Evolutionary conservation across 2,888 invertebrate species (phyloP), one percentile per base, ranked within the genome.

Genomic region (Ormyrus thymus): DNA sequence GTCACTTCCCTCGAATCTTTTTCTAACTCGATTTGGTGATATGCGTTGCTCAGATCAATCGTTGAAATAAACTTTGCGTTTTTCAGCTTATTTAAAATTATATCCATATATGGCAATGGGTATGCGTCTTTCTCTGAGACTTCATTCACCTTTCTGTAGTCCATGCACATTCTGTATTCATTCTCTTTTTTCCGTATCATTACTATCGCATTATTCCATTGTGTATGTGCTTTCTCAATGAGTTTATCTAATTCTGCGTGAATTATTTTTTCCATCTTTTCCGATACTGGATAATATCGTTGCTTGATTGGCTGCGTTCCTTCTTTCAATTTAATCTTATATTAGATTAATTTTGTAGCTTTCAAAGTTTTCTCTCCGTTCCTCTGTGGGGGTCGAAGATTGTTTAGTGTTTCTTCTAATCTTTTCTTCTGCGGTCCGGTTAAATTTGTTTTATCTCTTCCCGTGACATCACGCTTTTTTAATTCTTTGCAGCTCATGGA

Each of bases 121-220:
- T 88, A 86, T 1, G 86, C 84, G 78, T 88, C 86, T 15, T 82
- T 81, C 56, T 83, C 80, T 0, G 86, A 86, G 0, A 87, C 84
- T 6, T 58, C 61, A 68, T 55, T 68, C 1, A 68, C 11, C 15
- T 8, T 55, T 0, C 48, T n/a, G 2, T 55, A 29, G 1, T 29
- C 29, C 1, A 29, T 29, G 29, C 29, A 29, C 29, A 29, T 29
- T 29, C 29, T 29, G 1, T 29, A 29, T 29, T 29, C 29, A 1
- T 29, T 29, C 1, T 29, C 29, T 29, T 29, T 29, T 1, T 29
- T 29, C 1, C 29, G 29, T 29, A 29, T 29, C 29, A 29, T 29
- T 29, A 29, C 29, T 29, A 29, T 45, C 2, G 55, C 55, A 11
- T 15, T 68, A n/a, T 68, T 68, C 68, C 55, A 68, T 8, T 43